Conservation (phyloP, 1,140 invertebrate species). For the Psilanteris sp. region DNA sequence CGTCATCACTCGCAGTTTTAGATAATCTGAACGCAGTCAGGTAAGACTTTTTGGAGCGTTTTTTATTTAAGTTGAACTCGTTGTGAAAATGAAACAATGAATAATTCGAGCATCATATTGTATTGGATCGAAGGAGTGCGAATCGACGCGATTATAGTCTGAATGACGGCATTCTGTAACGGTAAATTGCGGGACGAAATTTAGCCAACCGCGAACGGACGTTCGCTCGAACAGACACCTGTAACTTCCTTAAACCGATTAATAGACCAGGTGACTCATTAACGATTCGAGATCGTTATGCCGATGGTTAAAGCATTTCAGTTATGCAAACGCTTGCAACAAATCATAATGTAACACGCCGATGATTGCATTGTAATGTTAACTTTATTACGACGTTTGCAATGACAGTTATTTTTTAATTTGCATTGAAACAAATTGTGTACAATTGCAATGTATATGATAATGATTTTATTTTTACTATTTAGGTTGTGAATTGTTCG, state of each 20-base stretch:
- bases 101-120: too few relatives aligned
- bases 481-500: too few relatives aligned
- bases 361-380: too few relatives aligned
- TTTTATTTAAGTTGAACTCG: too few relatives aligned
- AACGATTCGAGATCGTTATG: constrained; percentile 16
- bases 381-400: too few relatives aligned
- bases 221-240: constrained; percentile 59
- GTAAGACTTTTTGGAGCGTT: constrained; percentile 27
- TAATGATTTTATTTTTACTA: too few relatives aligned
- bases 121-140: too few relatives aligned
- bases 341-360: constrained; percentile 12
- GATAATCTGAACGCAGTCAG: constrained; percentile 12
- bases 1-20: constrained; percentile 20
- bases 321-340: constrained; percentile 28
- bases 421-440: too few relatives aligned
- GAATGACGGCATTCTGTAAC: constrained; percentile 3
- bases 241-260: constrained; percentile 54
- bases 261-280: constrained; percentile 33
- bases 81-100: constrained; percentile 24
- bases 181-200: constrained; percentile 31
- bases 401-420: too few relatives aligned
- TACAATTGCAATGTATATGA: too few relatives aligned
- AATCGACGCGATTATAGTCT: too few relatives aligned
- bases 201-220: constrained; percentile 44
- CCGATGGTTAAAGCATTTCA: constrained; percentile 26